Evolutionary conservation across 1,140 invertebrate genomes (phyloP), one percentile per base, ranked within the genome.

Genomic region (Drosophila auraria): DNA sequence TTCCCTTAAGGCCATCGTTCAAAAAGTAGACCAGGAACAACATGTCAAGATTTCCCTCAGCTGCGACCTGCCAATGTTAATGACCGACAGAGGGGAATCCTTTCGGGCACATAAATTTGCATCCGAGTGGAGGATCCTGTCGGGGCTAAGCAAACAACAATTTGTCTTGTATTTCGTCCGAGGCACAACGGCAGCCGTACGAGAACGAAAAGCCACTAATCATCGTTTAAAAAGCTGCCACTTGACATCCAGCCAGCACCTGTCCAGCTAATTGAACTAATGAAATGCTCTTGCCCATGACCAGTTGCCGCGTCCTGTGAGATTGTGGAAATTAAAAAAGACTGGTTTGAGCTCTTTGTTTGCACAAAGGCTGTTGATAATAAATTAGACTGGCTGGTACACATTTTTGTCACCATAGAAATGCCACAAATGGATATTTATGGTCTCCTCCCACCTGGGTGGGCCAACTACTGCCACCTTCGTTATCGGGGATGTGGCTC

Each of bases 401-500:
- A 90, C 70, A 87, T 64, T 80, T 83, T 84, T 87, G 84, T 87
- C 84, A 90, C 81, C 86, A 79, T 65, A 86, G 84, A 87, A 81
- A 90, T 84, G 74, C 70, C 70, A 72, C 80, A 84, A 87, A 87
- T 87, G 73, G 62, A 90, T 89, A 87, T 87, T 87, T 87, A 87
- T 84, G 84, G 81, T 44, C 50, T n/a, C 14, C 57, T 47, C 38
- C 38, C 25, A 36, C 15, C 20, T 30, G 17, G 62, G 40, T 30
- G 17, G 62, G 40, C 3, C n/a, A 70, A 44, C 63, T 70, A 70
- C 44, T 68, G 15, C n/a, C 33, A 57, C 40, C 40, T 33, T 12
- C 36, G 15, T 23, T 15, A 57, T 42, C 14, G n/a, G 36, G 20
- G n/a, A n/a, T n/a, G n/a, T n/a, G n/a, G n/a, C n/a, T n/a, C n/a